Conservation (phyloP, 2,113 vertebrate genomes). For the Acrocephalus kingi region DNA sequence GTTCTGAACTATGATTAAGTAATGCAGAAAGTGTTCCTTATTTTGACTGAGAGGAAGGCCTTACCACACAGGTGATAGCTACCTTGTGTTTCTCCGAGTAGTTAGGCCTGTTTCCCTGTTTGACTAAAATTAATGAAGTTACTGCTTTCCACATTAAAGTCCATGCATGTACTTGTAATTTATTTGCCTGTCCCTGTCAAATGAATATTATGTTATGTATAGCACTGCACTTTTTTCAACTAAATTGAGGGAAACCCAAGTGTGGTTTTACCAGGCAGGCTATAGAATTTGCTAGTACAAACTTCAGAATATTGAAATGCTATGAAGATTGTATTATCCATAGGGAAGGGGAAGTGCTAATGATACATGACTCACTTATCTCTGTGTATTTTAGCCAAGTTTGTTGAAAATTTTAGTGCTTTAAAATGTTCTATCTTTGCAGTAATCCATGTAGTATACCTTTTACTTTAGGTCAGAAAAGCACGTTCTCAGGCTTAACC, state of each 20-base stretch:
- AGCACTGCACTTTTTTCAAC: background rate
- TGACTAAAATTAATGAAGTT: background rate
- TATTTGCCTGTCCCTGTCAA: background rate
- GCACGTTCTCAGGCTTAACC: background rate
- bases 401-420: background rate
- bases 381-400: background rate
- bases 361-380: background rate
- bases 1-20: background rate
- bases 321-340: background rate
- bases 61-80: background rate
- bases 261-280: background rate
- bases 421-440: background rate
- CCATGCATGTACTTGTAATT: background rate
- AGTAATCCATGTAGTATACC: background rate
- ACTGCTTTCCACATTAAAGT: background rate
- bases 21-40: background rate
- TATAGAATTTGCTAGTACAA: background rate
- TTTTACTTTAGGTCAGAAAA: background rate
- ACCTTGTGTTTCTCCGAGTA: background rate
- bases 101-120: background rate
- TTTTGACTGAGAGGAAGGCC: background rate
- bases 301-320: background rate
- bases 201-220: background rate
- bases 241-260: background rate
- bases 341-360: background rate